phyloP scores from a whole-genome alignment of 1,140 invertebrate species.

The Venturia canescens region DNA sequence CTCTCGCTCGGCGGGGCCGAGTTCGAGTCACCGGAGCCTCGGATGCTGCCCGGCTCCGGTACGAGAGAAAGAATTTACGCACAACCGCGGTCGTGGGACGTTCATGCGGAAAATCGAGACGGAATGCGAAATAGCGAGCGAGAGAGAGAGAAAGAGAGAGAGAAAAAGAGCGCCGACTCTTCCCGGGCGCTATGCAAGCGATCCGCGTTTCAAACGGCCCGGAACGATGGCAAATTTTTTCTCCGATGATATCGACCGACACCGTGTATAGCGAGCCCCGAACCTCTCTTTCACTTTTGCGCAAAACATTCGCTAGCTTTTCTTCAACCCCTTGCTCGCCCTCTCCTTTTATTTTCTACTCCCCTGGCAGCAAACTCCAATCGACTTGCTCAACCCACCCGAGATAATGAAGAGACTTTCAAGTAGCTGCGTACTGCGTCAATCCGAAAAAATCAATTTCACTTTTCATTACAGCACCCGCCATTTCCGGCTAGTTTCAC shows the following conservation, averaged over 20 bases:
- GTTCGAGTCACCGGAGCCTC: no score
- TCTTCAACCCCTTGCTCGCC: neutral
- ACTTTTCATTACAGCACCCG: no score
- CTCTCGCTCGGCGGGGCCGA: no score
- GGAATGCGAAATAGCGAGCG: constrained; percentile 57
- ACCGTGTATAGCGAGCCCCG: neutral
- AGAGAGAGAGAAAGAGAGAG: constrained; percentile 61
- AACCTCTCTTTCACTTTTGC: neutral
- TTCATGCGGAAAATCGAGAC: constrained; percentile 67
- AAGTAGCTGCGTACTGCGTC: no score
- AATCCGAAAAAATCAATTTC: no score
- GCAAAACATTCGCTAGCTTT: neutral
- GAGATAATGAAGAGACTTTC: no score
- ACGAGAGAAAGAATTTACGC: constrained; percentile 53
- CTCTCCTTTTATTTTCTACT: neutral
- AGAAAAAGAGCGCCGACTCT: constrained; percentile 25
- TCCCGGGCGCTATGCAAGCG: constrained; percentile 37
- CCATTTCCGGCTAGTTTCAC: no score
- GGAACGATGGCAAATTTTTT: constrained; percentile 66
- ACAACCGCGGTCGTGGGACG: constrained; percentile 49
- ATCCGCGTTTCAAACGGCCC: constrained; percentile 62
- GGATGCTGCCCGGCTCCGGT: no score
- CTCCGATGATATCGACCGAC: constrained; percentile 45
- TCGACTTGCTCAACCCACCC: no score
- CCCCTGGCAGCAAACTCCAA: no score